Percentiles rank a stretch among this genome's conserved stretches.
Conservation (phyloP, 2,888 invertebrate species). For the Patella ulyssiponensis region DNA sequence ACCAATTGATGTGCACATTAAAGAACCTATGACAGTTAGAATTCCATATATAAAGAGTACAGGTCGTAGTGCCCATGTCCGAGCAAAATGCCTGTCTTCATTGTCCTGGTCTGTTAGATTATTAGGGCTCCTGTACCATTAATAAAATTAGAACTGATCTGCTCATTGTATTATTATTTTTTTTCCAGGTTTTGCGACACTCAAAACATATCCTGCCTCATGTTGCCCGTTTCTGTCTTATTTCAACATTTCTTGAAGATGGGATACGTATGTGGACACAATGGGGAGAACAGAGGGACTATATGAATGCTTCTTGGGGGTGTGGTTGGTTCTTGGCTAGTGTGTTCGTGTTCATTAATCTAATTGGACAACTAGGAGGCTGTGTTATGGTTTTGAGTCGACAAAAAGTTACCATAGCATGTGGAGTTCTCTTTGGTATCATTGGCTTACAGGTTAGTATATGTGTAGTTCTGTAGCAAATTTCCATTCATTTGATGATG, state of each 20-base stretch:
- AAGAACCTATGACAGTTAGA: too few relatives aligned
- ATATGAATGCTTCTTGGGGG: constrained; percentile 97
- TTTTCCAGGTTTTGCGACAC: constrained; percentile 87
- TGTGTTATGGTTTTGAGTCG: constrained; percentile 96
- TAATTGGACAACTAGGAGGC: constrained; percentile 95
- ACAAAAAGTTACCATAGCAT: constrained; percentile 83
- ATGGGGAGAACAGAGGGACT: constrained; percentile 96
- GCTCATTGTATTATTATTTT: constrained; percentile 10
- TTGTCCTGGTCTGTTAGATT: too few relatives aligned
- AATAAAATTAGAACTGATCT: too few relatives aligned
- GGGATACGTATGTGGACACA: constrained; percentile 99
- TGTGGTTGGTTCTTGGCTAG: constrained; percentile 95
- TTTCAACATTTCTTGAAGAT: constrained; percentile 99
- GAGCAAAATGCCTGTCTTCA: too few relatives aligned
- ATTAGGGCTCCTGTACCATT: too few relatives aligned
- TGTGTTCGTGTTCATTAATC: constrained; percentile 94
- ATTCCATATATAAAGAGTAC: too few relatives aligned
- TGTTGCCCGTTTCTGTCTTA: constrained; percentile 94
- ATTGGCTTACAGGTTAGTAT: constrained; percentile 89
- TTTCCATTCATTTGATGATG: not conserved
- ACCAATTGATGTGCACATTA: too few relatives aligned
- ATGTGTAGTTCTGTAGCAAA: not conserved
- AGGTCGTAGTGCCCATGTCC: too few relatives aligned
- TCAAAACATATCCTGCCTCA: constrained; percentile 93
- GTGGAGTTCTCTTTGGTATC: constrained; percentile 91